Percentiles rank a stretch among this genome's conserved stretches.
Evolutionary conservation across 2,797 vertebrate genomes (phyloP).

Genomic region (Glyptemys insculpta): DNA sequence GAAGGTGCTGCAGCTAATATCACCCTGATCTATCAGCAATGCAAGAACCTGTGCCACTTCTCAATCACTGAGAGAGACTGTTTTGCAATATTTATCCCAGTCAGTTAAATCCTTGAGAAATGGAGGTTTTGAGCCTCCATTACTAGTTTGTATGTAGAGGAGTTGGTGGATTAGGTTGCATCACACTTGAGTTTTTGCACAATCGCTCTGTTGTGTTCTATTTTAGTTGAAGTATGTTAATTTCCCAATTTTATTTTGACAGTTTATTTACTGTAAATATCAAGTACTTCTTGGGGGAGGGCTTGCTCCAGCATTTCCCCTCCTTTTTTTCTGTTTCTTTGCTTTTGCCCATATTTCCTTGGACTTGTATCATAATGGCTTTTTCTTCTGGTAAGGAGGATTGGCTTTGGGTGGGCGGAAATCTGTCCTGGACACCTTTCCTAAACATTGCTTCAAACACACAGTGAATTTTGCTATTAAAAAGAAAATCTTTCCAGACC

Average conservation of each 20-base stretch:
- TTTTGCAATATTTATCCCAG: conserved; percentile 17
- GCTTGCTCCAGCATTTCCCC: background rate
- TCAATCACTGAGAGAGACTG: conserved; percentile 37
- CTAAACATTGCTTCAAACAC: background rate
- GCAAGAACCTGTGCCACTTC: conserved; percentile 29
- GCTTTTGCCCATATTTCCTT: background rate
- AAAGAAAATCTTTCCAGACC: background rate
- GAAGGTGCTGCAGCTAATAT: background rate
- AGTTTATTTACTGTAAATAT: background rate
- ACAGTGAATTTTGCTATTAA: background rate
- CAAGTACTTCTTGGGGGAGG: background rate
- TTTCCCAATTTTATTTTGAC: background rate
- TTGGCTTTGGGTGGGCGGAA: background rate
- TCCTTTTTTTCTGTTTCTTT: background rate
- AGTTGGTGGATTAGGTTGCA: background rate
- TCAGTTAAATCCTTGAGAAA: conserved; percentile 30
- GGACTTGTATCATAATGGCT: background rate
- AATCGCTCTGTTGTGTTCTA: background rate
- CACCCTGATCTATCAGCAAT: background rate
- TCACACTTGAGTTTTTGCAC: background rate
- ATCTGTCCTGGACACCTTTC: conserved; percentile 17
- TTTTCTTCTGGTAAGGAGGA: background rate
- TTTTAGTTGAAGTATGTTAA: background rate
- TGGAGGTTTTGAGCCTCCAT: background rate
- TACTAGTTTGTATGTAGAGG: conserved; percentile 19